A percentile compares a stretch with the other conserved stretches of the same genome.
These are phyloP conservation scores for Bombus impatiens DNA, from an alignment of 1,140 invertebrate genomes.

Conservation along the genomic window DNA sequence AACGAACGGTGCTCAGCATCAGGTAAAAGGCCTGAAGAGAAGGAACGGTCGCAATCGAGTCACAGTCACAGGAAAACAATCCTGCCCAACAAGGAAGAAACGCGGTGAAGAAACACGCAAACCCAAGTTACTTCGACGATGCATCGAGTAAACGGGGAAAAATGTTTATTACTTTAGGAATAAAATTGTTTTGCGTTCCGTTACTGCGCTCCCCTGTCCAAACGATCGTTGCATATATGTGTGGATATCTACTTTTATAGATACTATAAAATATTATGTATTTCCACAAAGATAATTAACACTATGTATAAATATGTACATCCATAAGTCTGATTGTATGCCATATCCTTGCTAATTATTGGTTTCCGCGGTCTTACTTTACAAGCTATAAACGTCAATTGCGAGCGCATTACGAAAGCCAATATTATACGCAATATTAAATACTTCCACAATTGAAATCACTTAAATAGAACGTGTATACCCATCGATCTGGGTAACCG, in stretches of 20 bases:
- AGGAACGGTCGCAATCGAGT: neutral
- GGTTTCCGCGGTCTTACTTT: neutral
- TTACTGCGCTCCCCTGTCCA: neutral
- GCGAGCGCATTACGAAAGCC: neutral
- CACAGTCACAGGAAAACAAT: neutral
- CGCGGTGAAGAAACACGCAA: neutral
- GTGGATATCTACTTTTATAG: no score
- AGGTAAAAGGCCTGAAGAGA: neutral
- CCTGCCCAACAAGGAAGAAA: constrained; percentile 3
- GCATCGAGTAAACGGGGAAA: neutral
- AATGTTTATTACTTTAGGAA: constrained; percentile 19
- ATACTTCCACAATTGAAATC: neutral
- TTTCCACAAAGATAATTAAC: neutral
- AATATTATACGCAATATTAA: neutral
- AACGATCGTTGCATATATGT: no score
- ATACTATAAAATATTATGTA: neutral
- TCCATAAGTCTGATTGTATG: neutral
- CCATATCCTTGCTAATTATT: neutral
- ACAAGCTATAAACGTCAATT: neutral
- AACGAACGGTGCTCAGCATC: neutral
- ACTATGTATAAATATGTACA: neutral
- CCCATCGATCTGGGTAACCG: neutral
- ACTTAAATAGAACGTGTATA: neutral
- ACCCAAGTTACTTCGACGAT: neutral
- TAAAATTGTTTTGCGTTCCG: constrained; percentile 1